Base-by-base conservation (phyloP, 2,797 vertebrate species). In the Pseudochirops cupreus region DNA sequence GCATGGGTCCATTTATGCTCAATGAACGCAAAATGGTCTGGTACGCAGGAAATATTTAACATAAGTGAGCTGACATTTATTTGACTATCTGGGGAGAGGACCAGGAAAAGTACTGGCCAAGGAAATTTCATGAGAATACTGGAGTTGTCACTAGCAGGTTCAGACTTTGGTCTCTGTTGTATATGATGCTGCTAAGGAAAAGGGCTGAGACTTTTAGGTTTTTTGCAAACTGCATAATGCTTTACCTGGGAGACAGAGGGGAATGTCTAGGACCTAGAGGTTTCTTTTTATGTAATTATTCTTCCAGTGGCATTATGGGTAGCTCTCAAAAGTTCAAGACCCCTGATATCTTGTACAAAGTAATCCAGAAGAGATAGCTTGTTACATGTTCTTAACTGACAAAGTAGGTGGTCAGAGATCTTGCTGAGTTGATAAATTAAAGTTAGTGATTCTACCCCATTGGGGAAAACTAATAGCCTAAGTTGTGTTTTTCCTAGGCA, bases 1-100 rank as follows among this genome's bases (percentile, higher is more conserved):
- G 58, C 52, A 96, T 95, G 96, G 31, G 82, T 97, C 94, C 95
- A 97, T 95, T 97, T 97, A 95, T 96, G 56, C 56, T 96, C 94
- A 97, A 87, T 1, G 13, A 87, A 95, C 95, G 56, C 82, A 92
- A 96, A 98, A 95, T 92, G 94, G 54, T 90, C 96, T 9, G 0
- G 56, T 62, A n/a, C 58, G 3, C 91, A 97, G 97, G 97, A 96
- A 96, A 54, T 54, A 31, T 95, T 98, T 94, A 97, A 52, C 4
- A 16, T 96, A 94, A 96, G 91, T 94, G 94, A 95, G 26, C 95
- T 90, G 58, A 87, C 96, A 96, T 96, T 6, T 13, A 95, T 91
- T 94, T 94, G 67, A 28, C 56, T 92, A 16, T 28, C 94, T 93
- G 95, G 94, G 96, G 96, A 97, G 91, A 96, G 94, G 96, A 97